These are phyloP conservation scores for Pseudopipra pipra DNA, from an alignment of 2,113 vertebrate species.

Conservation along the genomic window DNA sequence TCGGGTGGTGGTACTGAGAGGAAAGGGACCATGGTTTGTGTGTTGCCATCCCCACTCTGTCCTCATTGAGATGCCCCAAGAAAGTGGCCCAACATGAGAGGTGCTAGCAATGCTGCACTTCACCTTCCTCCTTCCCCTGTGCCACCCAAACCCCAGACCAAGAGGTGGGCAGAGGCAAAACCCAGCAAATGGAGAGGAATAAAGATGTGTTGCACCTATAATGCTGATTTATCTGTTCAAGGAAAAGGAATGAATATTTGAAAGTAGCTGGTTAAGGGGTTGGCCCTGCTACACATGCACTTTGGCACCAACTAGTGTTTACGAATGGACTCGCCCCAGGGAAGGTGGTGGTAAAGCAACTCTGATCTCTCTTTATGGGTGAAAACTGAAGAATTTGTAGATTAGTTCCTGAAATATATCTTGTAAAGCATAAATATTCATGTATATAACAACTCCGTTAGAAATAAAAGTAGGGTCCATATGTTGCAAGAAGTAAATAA, in stretches of 20 bases:
- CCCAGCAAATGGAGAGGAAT: background rate
- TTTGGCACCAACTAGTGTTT: background rate
- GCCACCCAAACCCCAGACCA: background rate
- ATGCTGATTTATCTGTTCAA: background rate
- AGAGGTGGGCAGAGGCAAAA: accelerated
- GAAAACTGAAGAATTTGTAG: background rate
- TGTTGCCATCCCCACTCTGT: background rate
- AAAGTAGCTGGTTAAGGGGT: background rate
- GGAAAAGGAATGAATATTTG: background rate
- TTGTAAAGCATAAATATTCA: background rate
- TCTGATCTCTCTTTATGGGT: background rate
- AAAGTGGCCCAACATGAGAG: background rate
- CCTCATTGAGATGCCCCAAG: background rate
- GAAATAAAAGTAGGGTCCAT: background rate
- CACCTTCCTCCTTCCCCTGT: background rate
- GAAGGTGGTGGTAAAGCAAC: background rate
- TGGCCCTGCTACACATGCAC: background rate
- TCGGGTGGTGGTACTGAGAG: background rate
- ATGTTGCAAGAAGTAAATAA: conserved; percentile 33
- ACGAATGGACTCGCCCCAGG: background rate
- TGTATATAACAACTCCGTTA: background rate
- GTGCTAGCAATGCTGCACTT: background rate
- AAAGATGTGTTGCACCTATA: background rate
- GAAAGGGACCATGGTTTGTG: accelerated
- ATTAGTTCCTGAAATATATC: background rate